Base-by-base conservation (phyloP, 2,888 invertebrate species). In the Sialis lutaria region DNA sequence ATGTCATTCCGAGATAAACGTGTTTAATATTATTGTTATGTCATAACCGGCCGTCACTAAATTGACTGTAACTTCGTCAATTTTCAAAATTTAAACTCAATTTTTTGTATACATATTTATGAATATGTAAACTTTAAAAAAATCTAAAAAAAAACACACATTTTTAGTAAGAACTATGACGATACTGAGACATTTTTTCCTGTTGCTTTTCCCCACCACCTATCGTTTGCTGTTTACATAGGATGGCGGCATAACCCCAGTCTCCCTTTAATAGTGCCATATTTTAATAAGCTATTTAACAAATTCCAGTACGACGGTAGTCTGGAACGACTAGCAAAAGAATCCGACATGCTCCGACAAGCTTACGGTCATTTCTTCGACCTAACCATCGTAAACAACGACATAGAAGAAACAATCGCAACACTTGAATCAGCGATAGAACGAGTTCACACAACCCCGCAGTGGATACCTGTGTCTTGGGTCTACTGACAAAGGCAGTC, bases 361-460 rank as follows among this genome's bases (percentile, higher is more conserved):
- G 91, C 96, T 9, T 99, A 98, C 70, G 96, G 97, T 41, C 98
- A 98, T 68, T 91, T 91, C 69, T 98, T 98, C 73, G 98, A 99
- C 70, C 73, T 95, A 65, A 91, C 86, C 56, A 93, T 98, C 60
- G 88, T 97, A 53, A 98, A 99, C 75, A 97, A 96, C 72, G 97
- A 99, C 70, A 98, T 98, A 53, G 96, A 97, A 66, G 96, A 96
- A 66, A 98, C 98, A 37, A 93, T 98, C 59, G 79, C 82, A 41
- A 85, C 89, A 52, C 71, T 98, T 56, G 93, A 96, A 65, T 78
- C 82, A 52, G 88, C 93, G 22, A 83, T 96, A 57, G 90, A 90
- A 53, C 79, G 87, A 50, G 85, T 95, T 51, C 87, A 89, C 64
- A 82, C 83, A 59, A 84, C 87, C 55, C 85, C 93, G 37, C 95